Percentiles rank a stretch among this genome's conserved stretches.
Evolutionary conservation across 2,113 vertebrate species (phyloP).

Genomic region (Puffinus mauretanicus): DNA sequence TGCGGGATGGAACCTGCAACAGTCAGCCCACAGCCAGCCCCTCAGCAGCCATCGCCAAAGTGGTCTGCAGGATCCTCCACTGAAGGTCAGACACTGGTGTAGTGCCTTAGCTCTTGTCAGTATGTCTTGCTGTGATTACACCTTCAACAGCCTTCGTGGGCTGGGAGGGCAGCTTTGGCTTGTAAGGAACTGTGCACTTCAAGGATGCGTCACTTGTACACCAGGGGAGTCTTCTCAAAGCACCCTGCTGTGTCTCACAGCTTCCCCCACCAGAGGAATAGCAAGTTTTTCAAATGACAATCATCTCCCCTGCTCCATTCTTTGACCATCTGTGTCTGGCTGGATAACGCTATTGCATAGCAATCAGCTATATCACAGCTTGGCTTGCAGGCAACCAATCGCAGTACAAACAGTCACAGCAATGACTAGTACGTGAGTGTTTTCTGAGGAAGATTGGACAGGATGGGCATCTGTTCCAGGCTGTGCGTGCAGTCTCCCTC

Average conservation of each 20-base stretch:
- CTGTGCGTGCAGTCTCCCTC: not conserved
- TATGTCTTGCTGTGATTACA: not conserved
- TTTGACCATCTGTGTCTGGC: not conserved
- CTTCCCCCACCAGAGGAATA: not conserved
- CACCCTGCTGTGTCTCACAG: not conserved
- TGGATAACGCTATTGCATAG: fast-evolving
- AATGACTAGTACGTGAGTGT: not conserved
- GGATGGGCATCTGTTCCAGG: not conserved
- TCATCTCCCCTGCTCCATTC: not conserved
- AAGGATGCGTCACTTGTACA: not conserved
- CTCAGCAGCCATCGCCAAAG: not conserved
- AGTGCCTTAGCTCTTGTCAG: not conserved
- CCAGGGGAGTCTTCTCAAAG: not conserved
- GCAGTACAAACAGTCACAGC: not conserved
- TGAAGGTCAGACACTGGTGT: not conserved
- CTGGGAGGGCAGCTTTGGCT: not conserved
- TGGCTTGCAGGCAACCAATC: not conserved
- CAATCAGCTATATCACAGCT: fast-evolving
- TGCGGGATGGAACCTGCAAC: too few species aligned
- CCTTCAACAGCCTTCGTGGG: too few species aligned
- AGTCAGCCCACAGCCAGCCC: not conserved
- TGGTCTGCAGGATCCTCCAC: too few species aligned
- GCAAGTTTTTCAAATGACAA: fast-evolving
- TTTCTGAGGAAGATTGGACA: not conserved
- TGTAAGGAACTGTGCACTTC: too few species aligned